Evolutionary conservation across 2,888 invertebrate genomes (phyloP).

Genomic region (Dendrolimus houi): DNA sequence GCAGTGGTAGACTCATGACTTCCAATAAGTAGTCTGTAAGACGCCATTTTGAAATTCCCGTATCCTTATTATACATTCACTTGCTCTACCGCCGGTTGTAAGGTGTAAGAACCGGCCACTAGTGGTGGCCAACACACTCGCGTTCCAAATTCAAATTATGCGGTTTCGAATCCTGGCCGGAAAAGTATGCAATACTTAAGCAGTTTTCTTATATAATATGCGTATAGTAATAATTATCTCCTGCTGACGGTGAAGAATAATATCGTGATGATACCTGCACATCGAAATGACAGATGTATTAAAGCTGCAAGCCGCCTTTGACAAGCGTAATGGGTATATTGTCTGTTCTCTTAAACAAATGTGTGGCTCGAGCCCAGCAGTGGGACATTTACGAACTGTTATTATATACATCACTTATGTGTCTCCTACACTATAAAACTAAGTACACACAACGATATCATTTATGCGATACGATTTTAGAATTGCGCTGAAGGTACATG

Average conservation of each 20-base stretch:
- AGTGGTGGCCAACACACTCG: too few relatives aligned
- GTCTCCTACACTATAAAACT: too few relatives aligned
- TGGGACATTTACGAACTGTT: background rate
- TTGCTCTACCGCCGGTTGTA: too few relatives aligned
- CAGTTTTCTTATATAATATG: background rate
- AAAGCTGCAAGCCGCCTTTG: background rate
- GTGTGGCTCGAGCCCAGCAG: background rate
- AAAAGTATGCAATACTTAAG: background rate
- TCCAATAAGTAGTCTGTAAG: too few relatives aligned
- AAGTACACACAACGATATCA: too few relatives aligned
- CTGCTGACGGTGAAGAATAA: background rate
- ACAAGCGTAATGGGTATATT: background rate
- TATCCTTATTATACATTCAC: too few relatives aligned
- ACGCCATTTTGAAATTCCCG: too few relatives aligned
- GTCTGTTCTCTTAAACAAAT: background rate
- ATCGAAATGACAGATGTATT: background rate
- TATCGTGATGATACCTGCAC: background rate
- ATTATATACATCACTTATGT: too few relatives aligned
- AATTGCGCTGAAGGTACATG: constrained; percentile 1
- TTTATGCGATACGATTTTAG: too few relatives aligned
- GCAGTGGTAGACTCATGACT: too few relatives aligned
- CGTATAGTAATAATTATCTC: background rate
- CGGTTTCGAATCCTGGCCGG: background rate
- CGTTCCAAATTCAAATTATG: too few relatives aligned
- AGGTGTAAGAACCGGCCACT: too few relatives aligned